A percentile compares a stretch with the other conserved stretches of the same genome.
These are phyloP conservation scores for Diabrotica undecimpunctata DNA, from an alignment of 1,140 invertebrate genomes.

Conservation along the genomic window DNA sequence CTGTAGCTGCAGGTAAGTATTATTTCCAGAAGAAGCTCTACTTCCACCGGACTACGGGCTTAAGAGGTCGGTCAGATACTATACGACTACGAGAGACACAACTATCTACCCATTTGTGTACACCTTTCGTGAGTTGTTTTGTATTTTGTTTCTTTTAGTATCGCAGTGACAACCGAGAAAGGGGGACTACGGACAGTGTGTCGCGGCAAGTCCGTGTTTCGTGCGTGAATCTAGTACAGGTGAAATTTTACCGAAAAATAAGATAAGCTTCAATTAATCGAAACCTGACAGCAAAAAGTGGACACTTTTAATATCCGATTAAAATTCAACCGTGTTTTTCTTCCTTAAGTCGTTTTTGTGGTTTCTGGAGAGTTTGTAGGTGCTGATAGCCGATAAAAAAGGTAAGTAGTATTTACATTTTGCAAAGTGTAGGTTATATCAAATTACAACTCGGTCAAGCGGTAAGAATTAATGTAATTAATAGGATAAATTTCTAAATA, in stretches of 20 bases:
- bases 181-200: background rate
- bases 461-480: too few species aligned
- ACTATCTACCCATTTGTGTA: constrained; percentile 1
- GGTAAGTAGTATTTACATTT: background rate
- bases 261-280: background rate
- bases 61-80: background rate
- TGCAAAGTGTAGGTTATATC: background rate
- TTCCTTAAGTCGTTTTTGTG: background rate
- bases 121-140: background rate
- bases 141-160: constrained; percentile 1
- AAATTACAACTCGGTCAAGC: too few species aligned
- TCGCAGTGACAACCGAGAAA: background rate
- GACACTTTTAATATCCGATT: too few species aligned
- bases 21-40: background rate
- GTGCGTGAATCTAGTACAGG: background rate
- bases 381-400: background rate
- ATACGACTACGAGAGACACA: background rate
- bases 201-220: background rate
- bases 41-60: background rate
- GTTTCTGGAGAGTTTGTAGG: background rate
- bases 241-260: background rate
- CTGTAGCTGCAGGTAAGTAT: too few species aligned
- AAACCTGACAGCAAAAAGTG: too few species aligned
- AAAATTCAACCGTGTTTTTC: background rate
- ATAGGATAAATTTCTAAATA: too few species aligned